phyloP scores from a whole-genome alignment of 2,888 invertebrate genomes.

The Dicycla oo region DNA sequence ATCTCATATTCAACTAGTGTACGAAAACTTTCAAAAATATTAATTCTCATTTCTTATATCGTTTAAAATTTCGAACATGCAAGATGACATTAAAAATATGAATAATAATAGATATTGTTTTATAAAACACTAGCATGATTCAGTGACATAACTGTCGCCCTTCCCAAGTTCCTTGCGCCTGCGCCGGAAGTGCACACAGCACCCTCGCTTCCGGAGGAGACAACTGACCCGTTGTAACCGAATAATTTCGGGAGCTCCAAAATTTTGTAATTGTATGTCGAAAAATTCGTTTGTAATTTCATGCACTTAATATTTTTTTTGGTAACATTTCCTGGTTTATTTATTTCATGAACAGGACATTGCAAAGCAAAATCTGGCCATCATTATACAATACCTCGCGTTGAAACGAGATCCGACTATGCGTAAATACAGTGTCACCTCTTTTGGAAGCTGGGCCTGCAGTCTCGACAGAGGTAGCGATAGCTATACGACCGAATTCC shows the following conservation, averaged over 20 bases:
- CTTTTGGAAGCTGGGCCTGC: neutral
- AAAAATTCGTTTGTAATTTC: neutral
- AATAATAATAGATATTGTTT: neutral
- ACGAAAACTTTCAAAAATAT: neutral
- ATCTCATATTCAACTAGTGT: neutral
- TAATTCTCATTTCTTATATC: fast-evolving
- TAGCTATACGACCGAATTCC: no score
- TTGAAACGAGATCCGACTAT: neutral
- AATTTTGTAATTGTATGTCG: neutral
- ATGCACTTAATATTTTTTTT: neutral
- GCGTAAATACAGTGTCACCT: neutral
- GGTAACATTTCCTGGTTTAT: neutral
- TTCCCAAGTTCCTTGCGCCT: slow-evolving; percentile 24
- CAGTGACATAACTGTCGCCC: slow-evolving; percentile 22
- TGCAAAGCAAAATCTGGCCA: neutral
- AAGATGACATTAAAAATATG: neutral
- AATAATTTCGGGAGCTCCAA: neutral
- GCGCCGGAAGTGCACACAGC: slow-evolving; percentile 50
- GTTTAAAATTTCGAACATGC: neutral
- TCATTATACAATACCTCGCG: neutral
- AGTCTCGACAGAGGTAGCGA: no score
- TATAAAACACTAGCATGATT: slow-evolving; percentile 18
- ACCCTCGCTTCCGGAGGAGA: slow-evolving; percentile 59
- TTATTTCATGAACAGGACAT: neutral
- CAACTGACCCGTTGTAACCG: slow-evolving; percentile 50